These are phyloP conservation scores for Pseudeuparius sepicola DNA, from an alignment of 2,888 invertebrate genomes.

Conservation along the genomic window DNA sequence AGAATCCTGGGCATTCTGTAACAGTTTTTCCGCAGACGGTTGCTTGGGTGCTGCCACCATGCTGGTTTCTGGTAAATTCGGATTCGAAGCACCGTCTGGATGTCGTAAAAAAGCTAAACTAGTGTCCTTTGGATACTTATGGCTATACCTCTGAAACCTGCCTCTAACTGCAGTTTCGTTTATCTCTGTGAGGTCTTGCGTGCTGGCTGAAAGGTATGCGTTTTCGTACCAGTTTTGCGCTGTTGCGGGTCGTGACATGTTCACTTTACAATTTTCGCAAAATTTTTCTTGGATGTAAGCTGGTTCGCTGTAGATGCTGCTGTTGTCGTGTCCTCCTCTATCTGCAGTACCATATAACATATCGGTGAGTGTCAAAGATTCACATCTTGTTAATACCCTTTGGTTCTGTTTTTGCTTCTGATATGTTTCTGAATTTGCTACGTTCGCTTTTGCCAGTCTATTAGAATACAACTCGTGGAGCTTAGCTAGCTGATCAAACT, in stretches of 20 bases:
- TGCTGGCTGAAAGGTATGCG: slow-evolving; percentile 43
- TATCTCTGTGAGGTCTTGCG: slow-evolving; percentile 39
- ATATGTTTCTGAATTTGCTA: slow-evolving; percentile 52
- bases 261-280: slow-evolving; percentile 65
- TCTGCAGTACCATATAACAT: slow-evolving; percentile 50
- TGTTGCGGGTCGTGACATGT: slow-evolving; percentile 58
- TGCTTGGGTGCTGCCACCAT: slow-evolving; percentile 11
- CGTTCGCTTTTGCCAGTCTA: slow-evolving; percentile 64
- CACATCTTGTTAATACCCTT: slow-evolving; percentile 51
- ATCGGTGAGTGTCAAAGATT: slow-evolving; percentile 60
- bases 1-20: no score
- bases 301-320: slow-evolving; percentile 81
- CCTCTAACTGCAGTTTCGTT: slow-evolving; percentile 31
- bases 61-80: slow-evolving; percentile 63
- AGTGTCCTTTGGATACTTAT: slow-evolving; percentile 39
- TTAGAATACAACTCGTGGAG: slow-evolving; percentile 75
- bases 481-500: slow-evolving; percentile 73
- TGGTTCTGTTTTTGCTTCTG: slow-evolving; percentile 37
- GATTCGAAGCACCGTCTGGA: slow-evolving; percentile 90
- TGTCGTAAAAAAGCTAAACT: slow-evolving; percentile 64
- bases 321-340: slow-evolving; percentile 51
- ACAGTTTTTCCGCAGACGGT: slow-evolving; percentile 4
- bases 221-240: slow-evolving; percentile 55
- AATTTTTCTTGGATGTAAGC: slow-evolving; percentile 67
- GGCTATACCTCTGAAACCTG: slow-evolving; percentile 50